These are phyloP conservation scores for Agelas oroides DNA, from an alignment of 37 sponge, comb jelly and placozoan species.

Conservation along the genomic window DNA sequence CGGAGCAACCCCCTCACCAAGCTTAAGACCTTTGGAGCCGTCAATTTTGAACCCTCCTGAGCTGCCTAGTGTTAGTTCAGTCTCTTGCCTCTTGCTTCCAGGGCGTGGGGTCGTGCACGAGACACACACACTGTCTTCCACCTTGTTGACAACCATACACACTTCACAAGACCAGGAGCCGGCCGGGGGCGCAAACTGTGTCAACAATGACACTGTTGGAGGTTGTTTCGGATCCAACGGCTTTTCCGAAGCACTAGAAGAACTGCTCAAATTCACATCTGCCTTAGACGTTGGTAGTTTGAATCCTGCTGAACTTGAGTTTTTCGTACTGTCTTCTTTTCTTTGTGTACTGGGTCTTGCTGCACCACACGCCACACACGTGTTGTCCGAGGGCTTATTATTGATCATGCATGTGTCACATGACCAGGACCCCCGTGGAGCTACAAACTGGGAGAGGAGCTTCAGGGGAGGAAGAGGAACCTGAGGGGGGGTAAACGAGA, in stretches of 20 bases:
- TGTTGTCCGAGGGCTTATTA: constrained; percentile 19
- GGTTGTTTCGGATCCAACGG: not conserved
- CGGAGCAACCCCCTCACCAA: not conserved
- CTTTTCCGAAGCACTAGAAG: not conserved
- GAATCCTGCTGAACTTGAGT: too few species aligned
- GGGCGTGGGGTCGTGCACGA: constrained; percentile 61
- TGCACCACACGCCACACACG: constrained; percentile 65
- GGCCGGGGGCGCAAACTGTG: constrained; percentile 50
- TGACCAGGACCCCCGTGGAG: constrained; percentile 48
- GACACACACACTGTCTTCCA: constrained; percentile 33
- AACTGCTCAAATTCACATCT: not conserved
- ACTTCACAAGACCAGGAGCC: constrained; percentile 56
- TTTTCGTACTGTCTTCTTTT: too few species aligned
- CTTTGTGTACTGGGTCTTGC: constrained; percentile 22
- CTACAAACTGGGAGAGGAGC: constrained; percentile 31
- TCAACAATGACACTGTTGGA: constrained; percentile 5
- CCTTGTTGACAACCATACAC: constrained; percentile 70
- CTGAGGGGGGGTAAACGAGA: too few species aligned
- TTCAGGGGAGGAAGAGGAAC: not conserved
- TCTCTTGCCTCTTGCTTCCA: constrained; percentile 18
- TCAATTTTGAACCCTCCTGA: constrained; percentile 44
- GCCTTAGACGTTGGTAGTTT: too few species aligned
- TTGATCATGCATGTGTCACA: constrained; percentile 65
- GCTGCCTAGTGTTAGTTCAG: not conserved
- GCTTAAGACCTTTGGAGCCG: not conserved